phyloP scores from a whole-genome alignment of 2,797 vertebrate species.

The Brachymystax lenok region DNA sequence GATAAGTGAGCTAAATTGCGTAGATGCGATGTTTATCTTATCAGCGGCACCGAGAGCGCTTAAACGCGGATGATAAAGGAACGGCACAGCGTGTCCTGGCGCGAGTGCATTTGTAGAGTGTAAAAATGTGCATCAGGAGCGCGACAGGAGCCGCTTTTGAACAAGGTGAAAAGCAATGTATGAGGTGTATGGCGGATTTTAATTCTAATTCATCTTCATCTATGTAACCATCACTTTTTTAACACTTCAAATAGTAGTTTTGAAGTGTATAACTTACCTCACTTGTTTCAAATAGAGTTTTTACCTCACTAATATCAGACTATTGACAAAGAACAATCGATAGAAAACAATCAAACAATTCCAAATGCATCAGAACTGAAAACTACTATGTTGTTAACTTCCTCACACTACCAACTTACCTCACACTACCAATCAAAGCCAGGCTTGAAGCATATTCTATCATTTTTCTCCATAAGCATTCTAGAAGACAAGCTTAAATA shows the following conservation, averaged over 20 bases:
- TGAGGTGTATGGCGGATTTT: conserved; percentile 60
- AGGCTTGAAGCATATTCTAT: neutral
- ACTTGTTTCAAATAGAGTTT: neutral
- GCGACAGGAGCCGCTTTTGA: conserved; percentile 54
- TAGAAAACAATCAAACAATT: conserved; percentile 4
- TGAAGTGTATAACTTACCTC: conserved; percentile 8
- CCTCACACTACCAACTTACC: neutral
- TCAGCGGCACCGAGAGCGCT: conserved; percentile 67
- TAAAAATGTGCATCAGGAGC: conserved; percentile 61
- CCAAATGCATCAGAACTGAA: neutral
- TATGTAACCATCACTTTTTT: conserved; percentile 27
- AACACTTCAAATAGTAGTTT: conserved; percentile 29
- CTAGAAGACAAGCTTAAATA: conserved; percentile 55
- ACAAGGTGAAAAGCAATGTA: conserved; percentile 67
- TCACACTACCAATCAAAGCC: neutral
- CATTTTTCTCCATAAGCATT: conserved; percentile 53
- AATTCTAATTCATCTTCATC: conserved; percentile 37
- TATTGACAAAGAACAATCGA: neutral
- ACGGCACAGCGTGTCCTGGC: conserved; percentile 52
- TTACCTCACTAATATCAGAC: neutral
- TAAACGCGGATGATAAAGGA: conserved; percentile 70
- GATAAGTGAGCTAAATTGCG: conserved; percentile 82
- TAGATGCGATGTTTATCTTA: conserved; percentile 82
- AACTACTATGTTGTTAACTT: conserved; percentile 15
- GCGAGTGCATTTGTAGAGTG: conserved; percentile 55